Conservation (phyloP, 2,797 vertebrate species). For the Iguana delicatissima region DNA sequence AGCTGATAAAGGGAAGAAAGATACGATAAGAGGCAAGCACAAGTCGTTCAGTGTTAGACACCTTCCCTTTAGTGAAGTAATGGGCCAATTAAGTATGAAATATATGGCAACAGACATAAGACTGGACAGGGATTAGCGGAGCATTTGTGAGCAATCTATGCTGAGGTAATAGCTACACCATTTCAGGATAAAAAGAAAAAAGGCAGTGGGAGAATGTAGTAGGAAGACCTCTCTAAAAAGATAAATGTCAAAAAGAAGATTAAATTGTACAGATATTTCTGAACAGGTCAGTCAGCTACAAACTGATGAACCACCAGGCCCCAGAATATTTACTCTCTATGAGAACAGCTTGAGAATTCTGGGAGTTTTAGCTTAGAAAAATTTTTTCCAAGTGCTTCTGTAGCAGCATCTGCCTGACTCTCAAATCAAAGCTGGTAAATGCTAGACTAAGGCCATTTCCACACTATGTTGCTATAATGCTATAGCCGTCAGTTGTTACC, state of each 20-base stretch:
- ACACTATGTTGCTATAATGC: too few relatives aligned
- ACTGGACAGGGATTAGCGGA: constrained; percentile 23
- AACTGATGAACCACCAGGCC: background rate
- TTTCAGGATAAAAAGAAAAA: background rate
- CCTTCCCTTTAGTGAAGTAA: constrained; percentile 46
- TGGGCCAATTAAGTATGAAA: constrained; percentile 56
- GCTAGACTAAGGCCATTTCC: too few relatives aligned
- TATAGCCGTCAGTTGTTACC: too few relatives aligned
- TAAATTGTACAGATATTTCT: background rate
- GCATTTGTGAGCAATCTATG: constrained; percentile 51
- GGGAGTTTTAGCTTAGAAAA: too few relatives aligned
- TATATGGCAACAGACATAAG: constrained; percentile 41
- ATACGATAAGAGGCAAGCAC: constrained; percentile 30
- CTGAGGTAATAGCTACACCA: constrained; percentile 25
- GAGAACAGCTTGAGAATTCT: too few relatives aligned
- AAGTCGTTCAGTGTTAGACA: constrained; percentile 40
- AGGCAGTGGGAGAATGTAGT: constrained; percentile 2
- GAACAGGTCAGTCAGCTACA: background rate
- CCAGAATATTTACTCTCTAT: too few relatives aligned
- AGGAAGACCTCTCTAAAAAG: background rate
- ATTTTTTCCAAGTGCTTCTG: background rate
- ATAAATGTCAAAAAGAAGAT: background rate
- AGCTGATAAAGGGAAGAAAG: constrained; percentile 38
- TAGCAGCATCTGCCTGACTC: background rate
- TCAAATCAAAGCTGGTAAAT: background rate